Conservation (phyloP, 1,140 invertebrate species). For the Meloidogyne hapla region DNA sequence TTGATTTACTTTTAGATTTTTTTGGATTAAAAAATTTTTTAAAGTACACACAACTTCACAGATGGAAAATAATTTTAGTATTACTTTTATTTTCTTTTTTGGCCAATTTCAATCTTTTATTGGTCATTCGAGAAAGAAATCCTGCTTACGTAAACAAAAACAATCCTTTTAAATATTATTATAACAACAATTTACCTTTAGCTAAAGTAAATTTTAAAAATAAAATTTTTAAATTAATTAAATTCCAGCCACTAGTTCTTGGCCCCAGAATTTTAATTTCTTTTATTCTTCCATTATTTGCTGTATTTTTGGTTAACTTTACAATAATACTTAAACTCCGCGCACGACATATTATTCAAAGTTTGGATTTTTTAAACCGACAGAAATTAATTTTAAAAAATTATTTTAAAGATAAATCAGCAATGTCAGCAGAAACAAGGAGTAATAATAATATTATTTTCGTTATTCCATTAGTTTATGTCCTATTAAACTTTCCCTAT, state of each 20-base stretch:
- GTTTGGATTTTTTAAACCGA: background rate
- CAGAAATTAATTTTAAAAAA: background rate
- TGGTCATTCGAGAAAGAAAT: conserved; percentile 4
- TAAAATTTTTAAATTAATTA: background rate
- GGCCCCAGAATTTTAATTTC: conserved; percentile 17
- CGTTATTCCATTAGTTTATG: conserved; percentile 19
- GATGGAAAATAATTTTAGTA: conserved; percentile 13
- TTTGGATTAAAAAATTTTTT: no score
- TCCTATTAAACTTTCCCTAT: conserved; percentile 22
- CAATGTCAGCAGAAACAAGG: conserved; percentile 14
- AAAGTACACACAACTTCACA: background rate
- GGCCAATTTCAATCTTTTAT: conserved; percentile 18
- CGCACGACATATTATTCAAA: conserved; percentile 4
- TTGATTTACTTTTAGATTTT: background rate
- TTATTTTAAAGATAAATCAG: background rate
- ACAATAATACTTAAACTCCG: conserved; percentile 12
- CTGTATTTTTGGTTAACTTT: conserved; percentile 12
- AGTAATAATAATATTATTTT: conserved; percentile 11
- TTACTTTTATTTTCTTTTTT: background rate
- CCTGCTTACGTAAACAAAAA: background rate
- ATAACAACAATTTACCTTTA: conserved; percentile 5
- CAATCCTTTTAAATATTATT: conserved; percentile 10
- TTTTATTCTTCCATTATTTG: conserved; percentile 17
- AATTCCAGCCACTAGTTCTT: conserved; percentile 8
- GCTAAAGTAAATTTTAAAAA: background rate